Conservation (phyloP, 2,113 vertebrate genomes). For the Notothenia coriiceps region DNA sequence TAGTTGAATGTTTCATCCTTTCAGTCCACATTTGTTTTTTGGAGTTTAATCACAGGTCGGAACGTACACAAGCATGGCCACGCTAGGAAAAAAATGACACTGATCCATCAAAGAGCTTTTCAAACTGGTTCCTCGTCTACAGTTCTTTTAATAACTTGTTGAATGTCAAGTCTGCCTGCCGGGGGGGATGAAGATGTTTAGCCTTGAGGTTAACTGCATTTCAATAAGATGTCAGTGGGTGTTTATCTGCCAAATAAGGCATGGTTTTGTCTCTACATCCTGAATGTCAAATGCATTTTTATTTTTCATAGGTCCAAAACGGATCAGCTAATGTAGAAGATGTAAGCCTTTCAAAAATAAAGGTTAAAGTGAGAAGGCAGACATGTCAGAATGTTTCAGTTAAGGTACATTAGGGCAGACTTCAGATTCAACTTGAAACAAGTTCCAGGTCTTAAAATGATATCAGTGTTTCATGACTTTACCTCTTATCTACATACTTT, state of each 20-base stretch:
- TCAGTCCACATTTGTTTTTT: conserved; percentile 40
- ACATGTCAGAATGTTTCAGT: not conserved
- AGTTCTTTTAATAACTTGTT: not conserved
- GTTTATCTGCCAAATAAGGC: not conserved
- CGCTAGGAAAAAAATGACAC: conserved; percentile 8
- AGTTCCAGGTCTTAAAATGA: no score
- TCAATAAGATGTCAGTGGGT: no score
- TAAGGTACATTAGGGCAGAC: conserved; percentile 15
- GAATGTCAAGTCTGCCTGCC: conserved; percentile 27
- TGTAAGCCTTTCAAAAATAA: conserved; percentile 10
- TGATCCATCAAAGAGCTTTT: not conserved
- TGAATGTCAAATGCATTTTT: not conserved
- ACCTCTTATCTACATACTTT: not conserved
- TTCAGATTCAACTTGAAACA: conserved; percentile 20
- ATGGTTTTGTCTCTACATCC: not conserved
- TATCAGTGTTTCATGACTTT: conserved; percentile 1
- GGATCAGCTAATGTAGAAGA: conserved; percentile 4
- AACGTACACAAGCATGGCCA: not conserved
- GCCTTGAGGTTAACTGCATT: no score
- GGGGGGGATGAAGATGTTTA: no score
- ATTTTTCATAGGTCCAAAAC: not conserved
- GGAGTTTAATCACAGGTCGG: conserved; percentile 13
- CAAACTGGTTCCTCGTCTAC: not conserved
- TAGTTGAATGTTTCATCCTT: conserved; percentile 54
- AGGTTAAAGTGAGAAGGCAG: not conserved